Evolutionary conservation across 2,113 vertebrate genomes (phyloP), one percentile per base, ranked within the genome.

Genomic region (Phainopepla nitens): DNA sequence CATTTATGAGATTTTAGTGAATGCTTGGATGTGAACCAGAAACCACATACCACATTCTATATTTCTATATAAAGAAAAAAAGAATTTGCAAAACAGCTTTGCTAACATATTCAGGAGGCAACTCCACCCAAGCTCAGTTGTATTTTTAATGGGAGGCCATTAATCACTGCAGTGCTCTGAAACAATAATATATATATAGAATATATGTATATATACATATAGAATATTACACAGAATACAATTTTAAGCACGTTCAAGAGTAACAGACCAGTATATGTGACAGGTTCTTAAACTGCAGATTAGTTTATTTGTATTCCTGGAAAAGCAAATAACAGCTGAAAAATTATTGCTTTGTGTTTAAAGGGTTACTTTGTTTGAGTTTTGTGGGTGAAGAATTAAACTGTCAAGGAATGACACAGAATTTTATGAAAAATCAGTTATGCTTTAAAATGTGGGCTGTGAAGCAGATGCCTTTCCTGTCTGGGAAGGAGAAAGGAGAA

Each of bases 1-100:
- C 80, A 86, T 90, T 95, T 96, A 96, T 92, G 92, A 90, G 96
- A 94, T 92, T 94, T 96, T 81, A 93, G 96, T 94, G 93, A 95
- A 81, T 75, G 80, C 80, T 87, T 96, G 94, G 86, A 95, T 72
- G 36, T 45, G 87, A 71, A 87, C 88, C 93, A 96, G 89, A 95
- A 96, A 86, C 90, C 90, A 75, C 71, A 95, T 86, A 77, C 90
- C 87, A 81, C 79, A 93, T 87, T 89, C 83, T 95, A 72, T 92
- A 92, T 89, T 93, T 83, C 73, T 96, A 50, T 92, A 73, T 83
- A 83, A 93, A 95, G 86, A 78, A 70, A 60, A 96, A 89, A 90
- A 56, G 82, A 90, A 96, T 95, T 93, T 93, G 72, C 62, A 82
- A 68, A 93, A 82, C 69, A 78, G 62, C 91, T 96, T 94, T 39